Evolutionary conservation across 2,888 invertebrate species (phyloP).

Genomic region (Ferdinandea cuprea): DNA sequence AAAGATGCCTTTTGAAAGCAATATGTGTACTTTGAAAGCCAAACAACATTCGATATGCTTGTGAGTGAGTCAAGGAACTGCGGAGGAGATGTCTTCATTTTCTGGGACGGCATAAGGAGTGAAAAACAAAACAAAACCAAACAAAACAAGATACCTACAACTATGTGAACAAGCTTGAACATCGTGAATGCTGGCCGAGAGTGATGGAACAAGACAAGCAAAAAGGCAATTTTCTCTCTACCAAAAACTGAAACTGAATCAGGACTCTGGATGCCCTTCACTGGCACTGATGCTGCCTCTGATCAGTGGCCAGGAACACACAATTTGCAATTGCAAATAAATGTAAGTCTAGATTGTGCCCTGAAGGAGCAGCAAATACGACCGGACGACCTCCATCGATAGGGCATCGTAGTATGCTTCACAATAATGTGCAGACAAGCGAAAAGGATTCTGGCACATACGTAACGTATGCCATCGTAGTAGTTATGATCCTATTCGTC

Average conservation of each 20-base stretch:
- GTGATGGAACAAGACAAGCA: constrained; percentile 51
- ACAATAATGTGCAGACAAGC: constrained; percentile 33
- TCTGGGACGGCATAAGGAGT: constrained; percentile 18
- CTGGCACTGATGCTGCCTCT: constrained; percentile 34
- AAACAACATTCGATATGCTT: constrained; percentile 56
- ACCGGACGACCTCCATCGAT: constrained; percentile 22
- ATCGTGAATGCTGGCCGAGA: constrained; percentile 10
- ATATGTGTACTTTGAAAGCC: constrained; percentile 37
- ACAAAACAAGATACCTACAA: constrained; percentile 31
- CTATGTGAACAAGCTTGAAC: constrained; percentile 43
- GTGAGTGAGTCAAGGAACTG: constrained; percentile 45
- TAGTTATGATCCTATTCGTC: constrained; percentile 41
- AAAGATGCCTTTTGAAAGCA: constrained; percentile 19
- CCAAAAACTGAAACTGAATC: constrained; percentile 54
- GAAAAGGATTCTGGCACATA: constrained; percentile 14
- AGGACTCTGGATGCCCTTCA: constrained; percentile 41
- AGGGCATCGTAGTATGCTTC: constrained; percentile 1
- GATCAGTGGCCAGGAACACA: constrained; percentile 53
- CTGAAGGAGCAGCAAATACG: constrained; percentile 30
- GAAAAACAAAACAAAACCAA: background rate
- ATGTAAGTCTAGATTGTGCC: constrained; percentile 57
- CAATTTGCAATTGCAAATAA: constrained; percentile 66
- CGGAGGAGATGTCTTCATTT: constrained; percentile 17
- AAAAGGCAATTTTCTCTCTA: constrained; percentile 51
- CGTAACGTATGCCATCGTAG: constrained; percentile 20